Percentiles rank a stretch among this genome's conserved stretches.
Conservation (phyloP, 2,113 vertebrate genomes). For the Bos taurus region ARS-UCD2.0 NC_037356.1:39619501-39620000, state of each 20-base stretch:
- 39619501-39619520: not conserved
- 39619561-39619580: not conserved
- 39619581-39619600: not conserved
- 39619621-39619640: no score
- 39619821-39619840: not conserved
- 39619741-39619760: accelerated
- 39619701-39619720: not conserved
- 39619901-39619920: not conserved
- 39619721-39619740: no score
- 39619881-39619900: not conserved
- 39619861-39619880: not conserved
- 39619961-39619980: not conserved
- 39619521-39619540: not conserved
- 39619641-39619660: slow-evolving; percentile 44
- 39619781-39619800: slow-evolving; percentile 39
- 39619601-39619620: not conserved
- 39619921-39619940: not conserved
- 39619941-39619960: not conserved
- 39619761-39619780: no score
- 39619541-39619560: not conserved
- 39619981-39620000: not conserved
- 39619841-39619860: not conserved
- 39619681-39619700: slow-evolving; percentile 46
- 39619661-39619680: not conserved
- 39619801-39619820: slow-evolving; percentile 4